Conservation (phyloP, 2,797 vertebrate species). For the Pipistrellus pygmaeus region DNA sequence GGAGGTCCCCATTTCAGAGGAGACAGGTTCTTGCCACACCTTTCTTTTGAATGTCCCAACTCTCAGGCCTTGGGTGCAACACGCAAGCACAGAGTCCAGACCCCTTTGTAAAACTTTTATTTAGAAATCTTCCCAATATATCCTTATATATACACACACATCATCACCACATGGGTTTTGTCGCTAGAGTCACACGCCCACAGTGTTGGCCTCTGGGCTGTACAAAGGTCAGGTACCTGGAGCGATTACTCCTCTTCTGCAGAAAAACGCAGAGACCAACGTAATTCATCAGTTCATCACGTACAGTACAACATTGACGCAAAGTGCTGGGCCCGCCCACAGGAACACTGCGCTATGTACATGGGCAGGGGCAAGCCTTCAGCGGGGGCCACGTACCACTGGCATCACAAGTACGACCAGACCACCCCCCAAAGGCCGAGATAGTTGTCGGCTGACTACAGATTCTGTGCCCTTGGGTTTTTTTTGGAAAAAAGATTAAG, state of each 20-base stretch:
- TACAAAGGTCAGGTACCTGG: constrained; percentile 91
- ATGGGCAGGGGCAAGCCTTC: constrained; percentile 81
- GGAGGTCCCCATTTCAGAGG: neutral
- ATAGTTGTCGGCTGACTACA: constrained; percentile 37
- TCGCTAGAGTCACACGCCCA: constrained; percentile 89
- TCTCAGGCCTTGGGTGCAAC: neutral
- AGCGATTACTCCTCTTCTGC: constrained; percentile 91
- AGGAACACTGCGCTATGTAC: constrained; percentile 79
- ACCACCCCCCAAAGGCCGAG: constrained; percentile 76
- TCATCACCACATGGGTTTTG: constrained; percentile 90
- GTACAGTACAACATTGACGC: constrained; percentile 88
- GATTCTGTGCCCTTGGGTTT: constrained; percentile 70
- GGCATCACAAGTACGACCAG: constrained; percentile 86
- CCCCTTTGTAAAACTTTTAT: constrained; percentile 91
- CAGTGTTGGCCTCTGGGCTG: constrained; percentile 86
- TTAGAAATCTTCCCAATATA: constrained; percentile 94
- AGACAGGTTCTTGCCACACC: neutral
- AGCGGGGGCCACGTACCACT: constrained; percentile 87
- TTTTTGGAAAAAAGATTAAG: constrained; percentile 68
- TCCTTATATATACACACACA: constrained; percentile 92
- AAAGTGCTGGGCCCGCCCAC: constrained; percentile 83
- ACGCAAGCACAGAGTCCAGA: constrained; percentile 49
- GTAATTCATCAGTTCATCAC: constrained; percentile 88
- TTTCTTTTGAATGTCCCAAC: neutral
- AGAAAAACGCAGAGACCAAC: constrained; percentile 90